These are phyloP conservation scores for Picathartes gymnocephalus DNA, from an alignment of 2,113 vertebrate genomes.

Conservation along the genomic window DNA sequence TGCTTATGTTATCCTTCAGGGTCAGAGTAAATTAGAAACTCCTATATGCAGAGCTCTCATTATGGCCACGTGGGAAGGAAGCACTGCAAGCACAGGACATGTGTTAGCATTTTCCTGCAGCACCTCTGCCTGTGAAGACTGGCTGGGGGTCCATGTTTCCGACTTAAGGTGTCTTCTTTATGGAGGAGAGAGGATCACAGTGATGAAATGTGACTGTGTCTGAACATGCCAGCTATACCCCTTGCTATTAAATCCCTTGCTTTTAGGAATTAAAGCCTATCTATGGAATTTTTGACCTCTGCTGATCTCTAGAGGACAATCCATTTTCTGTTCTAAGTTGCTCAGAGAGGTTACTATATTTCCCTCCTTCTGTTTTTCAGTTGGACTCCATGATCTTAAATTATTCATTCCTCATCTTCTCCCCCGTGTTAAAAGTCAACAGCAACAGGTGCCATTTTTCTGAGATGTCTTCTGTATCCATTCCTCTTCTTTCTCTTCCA, in stretches of 20 bases:
- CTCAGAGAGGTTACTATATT: background rate
- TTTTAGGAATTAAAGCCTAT: background rate
- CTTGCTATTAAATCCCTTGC: background rate
- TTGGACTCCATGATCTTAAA: background rate
- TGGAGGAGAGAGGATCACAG: background rate
- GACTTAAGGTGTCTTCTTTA: background rate
- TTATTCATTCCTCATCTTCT: background rate
- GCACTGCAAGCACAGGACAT: background rate
- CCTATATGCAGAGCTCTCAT: background rate
- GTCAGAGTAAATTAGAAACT: background rate
- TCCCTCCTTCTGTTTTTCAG: background rate
- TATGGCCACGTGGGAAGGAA: background rate
- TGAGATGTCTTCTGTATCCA: background rate
- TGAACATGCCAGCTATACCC: background rate
- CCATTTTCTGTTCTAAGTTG: background rate
- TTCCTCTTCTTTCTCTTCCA: background rate
- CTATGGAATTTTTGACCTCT: background rate
- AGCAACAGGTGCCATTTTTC: background rate
- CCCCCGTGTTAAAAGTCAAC: background rate
- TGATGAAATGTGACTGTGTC: background rate
- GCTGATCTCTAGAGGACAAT: background rate
- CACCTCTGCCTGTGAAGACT: background rate
- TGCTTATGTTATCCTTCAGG: background rate
- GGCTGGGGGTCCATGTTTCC: rapidly evolving
- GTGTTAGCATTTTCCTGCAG: background rate